Base-by-base conservation (phyloP, 53 echinoderm and acorn worm species). In the Mesocentrotus franciscanus region DNA sequence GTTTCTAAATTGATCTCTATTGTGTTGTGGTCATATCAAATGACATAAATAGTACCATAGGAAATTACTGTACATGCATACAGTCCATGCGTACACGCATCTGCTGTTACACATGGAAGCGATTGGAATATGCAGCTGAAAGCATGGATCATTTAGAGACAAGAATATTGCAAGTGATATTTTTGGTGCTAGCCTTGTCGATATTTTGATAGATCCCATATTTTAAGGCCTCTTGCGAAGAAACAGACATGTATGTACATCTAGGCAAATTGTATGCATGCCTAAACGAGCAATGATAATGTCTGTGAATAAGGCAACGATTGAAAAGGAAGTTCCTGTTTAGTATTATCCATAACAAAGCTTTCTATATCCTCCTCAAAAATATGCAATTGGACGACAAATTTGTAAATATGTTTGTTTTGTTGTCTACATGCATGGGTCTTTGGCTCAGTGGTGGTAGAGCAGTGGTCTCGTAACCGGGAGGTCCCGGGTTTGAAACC, bases 1-100 rank as follows among this genome's bases (percentile, higher is more conserved):
- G 66, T 58, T 34, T 35, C 66, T 62, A 58, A 90, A 34, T 90
- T 66, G 39, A 66, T 62, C 61, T 90, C 57, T 20, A 90, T 90
- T 90, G 91, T 90, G 61, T 90, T 61, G 91, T 33, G 36, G 64
- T 90, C 13, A 29, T 32, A 33, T 32, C 57, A 24, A 60, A 20
- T 60, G 60, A 56, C 49, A 24, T n/a, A 89, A 89, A 89, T 89
- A 89, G 60, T 13, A 89, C 60, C 20, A 60, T 59, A 39, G 58
- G 90, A 10, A 72, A 72, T 6, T 72, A 72, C 81, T 75, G 29
- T 75, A 33, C 64, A 64, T 64, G 32, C 78, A 32, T 7, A 1
- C 35, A 36, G 29, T 75, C 4, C 64, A 64, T 64, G 32, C 78
- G 9, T 7, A 1, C 35, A 36, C 49, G 9, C 83, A 9, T 76